Base-by-base conservation (phyloP, 2,113 vertebrate species). In the Channa maculata region DNA sequence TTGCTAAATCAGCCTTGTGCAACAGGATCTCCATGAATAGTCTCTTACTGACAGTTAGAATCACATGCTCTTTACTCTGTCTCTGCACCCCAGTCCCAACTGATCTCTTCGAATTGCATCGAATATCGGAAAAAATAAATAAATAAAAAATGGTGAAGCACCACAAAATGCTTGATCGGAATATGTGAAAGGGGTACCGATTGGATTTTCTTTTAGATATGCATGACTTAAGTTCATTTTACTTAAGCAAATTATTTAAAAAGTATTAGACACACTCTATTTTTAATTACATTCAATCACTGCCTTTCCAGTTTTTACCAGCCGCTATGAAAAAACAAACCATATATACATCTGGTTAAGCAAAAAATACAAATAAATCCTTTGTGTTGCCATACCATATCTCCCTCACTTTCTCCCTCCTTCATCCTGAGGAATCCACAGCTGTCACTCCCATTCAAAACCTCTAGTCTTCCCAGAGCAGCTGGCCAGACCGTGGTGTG, bases 1-100 rank as follows among this genome's bases (percentile, higher is more conserved):
- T 92, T 92, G 87, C 88, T 82, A 84, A 85, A 91, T 85, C 60
- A 65, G 44, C 44, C 86, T 93, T 93, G 90, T 83, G 84, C 79
- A 92, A 24, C 90, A 91, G 89, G 88, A 92, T 89, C 82, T 92
- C 89, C 87, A 89, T 86, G 80, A 87, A 88, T 92, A 90, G 82
- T 75, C 49, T 68, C 24, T 5, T 60, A 78, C 76, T 89, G 88
- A 83, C 87, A 75, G 86, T 91, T 86, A 72, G 52, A 66, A 78
- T 91, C 88, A 82, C 89, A 88, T 86, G 84, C n/a, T 79, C 60
- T 45, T 58, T 49, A 67, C 52, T 63, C 24, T 34, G 33, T 53
- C 48, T 34, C 12, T 37, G 33, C 36, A 65, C 46, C 51, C 15
- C 39, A 70, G 41, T 3, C 45, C 11, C 12, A 45, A 51, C 39